A percentile compares a stretch with the other conserved stretches of the same genome.
Conservation (phyloP, 2,888 invertebrate species). For the Agapostemon virescens region DNA sequence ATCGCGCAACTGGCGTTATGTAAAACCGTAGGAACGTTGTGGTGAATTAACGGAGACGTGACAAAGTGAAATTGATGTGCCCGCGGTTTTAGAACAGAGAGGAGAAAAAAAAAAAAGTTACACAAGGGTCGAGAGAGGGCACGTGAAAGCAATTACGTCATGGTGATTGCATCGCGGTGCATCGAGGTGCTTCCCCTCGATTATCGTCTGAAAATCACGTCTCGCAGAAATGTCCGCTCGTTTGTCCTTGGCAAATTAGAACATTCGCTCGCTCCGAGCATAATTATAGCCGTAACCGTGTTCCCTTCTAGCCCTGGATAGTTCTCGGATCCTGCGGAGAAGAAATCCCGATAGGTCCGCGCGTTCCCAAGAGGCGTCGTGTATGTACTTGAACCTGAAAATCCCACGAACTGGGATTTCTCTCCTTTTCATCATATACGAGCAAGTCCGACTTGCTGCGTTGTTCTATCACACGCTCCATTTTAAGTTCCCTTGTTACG, state of each 20-base stretch:
- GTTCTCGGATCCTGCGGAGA: conserved; percentile 39
- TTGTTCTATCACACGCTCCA: conserved; percentile 18
- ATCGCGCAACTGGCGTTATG: conserved; percentile 20
- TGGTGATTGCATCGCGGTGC: conserved; percentile 47
- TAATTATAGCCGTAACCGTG: conserved; percentile 60
- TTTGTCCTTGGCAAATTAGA: conserved; percentile 74
- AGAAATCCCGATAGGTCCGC: conserved; percentile 47
- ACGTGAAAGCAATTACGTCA: conserved; percentile 60
- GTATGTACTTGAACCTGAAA: conserved; percentile 55
- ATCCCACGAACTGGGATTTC: conserved; percentile 33
- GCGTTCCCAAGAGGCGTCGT: conserved; percentile 44
- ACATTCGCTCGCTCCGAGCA: conserved; percentile 69
- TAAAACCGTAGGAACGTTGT: conserved; percentile 37
- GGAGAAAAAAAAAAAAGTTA: conserved; percentile 25
- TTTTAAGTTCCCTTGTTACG: conserved; percentile 14
- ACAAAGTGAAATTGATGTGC: conserved; percentile 44
- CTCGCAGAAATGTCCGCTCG: conserved; percentile 44
- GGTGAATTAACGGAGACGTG: conserved; percentile 32
- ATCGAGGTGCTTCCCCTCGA: conserved; percentile 56
- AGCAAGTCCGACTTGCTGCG: neutral
- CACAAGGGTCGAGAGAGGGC: conserved; percentile 47
- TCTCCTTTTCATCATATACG: conserved; percentile 14
- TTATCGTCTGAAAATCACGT: conserved; percentile 56
- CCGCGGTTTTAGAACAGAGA: conserved; percentile 29
- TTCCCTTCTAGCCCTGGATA: conserved; percentile 64